Evolutionary conservation across 53 echinoderm and acorn worm genomes (phyloP).

Genomic region (Actinopyga echinites): DNA sequence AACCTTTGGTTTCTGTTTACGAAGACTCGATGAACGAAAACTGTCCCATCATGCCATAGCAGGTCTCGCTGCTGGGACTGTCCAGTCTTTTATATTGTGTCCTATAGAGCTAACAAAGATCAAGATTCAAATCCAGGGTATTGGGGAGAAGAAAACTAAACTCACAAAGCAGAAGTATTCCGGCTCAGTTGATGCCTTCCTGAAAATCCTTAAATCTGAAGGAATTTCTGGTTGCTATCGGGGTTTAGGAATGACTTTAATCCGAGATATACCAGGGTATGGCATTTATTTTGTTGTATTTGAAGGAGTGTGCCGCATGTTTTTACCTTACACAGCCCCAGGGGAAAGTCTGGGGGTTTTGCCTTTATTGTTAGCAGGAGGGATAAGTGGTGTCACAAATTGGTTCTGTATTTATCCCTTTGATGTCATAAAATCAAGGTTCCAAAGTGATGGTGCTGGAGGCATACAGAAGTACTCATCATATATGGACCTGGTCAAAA

Average conservation of each 20-base stretch:
- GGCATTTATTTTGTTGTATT: conserved; percentile 80
- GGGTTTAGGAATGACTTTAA: conserved; percentile 67
- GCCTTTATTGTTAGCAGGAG: conserved; percentile 73
- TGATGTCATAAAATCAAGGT: conserved; percentile 81
- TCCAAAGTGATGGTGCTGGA: conserved; percentile 73
- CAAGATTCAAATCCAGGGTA: conserved; percentile 66
- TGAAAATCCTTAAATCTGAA: conserved; percentile 68
- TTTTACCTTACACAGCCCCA: conserved; percentile 41
- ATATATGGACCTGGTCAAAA: conserved; percentile 63
- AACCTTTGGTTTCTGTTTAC: conserved; percentile 80
- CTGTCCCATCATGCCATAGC: conserved; percentile 68
- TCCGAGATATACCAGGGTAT: conserved; percentile 79
- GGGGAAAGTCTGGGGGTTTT: conserved; percentile 66
- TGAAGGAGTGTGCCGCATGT: conserved; percentile 62
- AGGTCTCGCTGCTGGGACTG: conserved; percentile 68
- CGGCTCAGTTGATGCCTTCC: conserved; percentile 79
- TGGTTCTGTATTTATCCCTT: conserved; percentile 72
- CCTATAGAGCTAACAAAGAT: conserved; percentile 96
- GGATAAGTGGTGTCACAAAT: conserved; percentile 74
- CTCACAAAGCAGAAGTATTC: conserved; percentile 31
- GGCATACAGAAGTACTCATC: conserved; percentile 65
- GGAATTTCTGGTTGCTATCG: conserved; percentile 80
- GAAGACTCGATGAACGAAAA: conserved; percentile 74
- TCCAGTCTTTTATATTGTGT: conserved; percentile 75
- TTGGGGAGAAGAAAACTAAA: not conserved